These are phyloP conservation scores for Lepidurus apus DNA, from an alignment of 1,140 invertebrate genomes.

Conservation along the genomic window DNA sequence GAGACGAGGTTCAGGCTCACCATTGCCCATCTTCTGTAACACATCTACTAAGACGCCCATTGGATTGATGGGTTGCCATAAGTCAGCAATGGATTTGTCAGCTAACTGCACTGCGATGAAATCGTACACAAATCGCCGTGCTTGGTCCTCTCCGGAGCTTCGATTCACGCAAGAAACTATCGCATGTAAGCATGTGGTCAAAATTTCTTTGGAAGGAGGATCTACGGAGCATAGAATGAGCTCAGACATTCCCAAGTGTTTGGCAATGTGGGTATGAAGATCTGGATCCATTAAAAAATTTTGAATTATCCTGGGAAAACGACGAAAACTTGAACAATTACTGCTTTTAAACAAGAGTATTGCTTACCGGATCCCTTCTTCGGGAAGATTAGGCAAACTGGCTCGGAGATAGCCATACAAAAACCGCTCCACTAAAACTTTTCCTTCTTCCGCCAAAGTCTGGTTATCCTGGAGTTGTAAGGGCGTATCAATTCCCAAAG, in stretches of 20 bases:
- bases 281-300: slow-evolving; percentile 61
- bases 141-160: slow-evolving; percentile 55
- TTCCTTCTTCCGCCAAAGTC: slow-evolving; percentile 61
- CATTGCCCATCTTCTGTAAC: slow-evolving; percentile 50
- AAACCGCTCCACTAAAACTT: slow-evolving; percentile 53
- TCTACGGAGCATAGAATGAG: slow-evolving; percentile 68
- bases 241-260: slow-evolving; percentile 71
- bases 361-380: slow-evolving; percentile 56
- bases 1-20: slow-evolving; percentile 66
- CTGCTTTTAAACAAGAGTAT: neutral
- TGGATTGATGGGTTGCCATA: slow-evolving; percentile 74
- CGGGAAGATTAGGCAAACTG: slow-evolving; percentile 64
- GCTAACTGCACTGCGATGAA: slow-evolving; percentile 75
- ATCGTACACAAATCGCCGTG: slow-evolving; percentile 74
- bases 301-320: slow-evolving; percentile 51
- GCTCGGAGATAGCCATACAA: slow-evolving; percentile 55
- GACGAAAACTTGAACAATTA: slow-evolving; percentile 29
- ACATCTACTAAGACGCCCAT: slow-evolving; percentile 60
- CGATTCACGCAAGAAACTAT: slow-evolving; percentile 68
- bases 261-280: slow-evolving; percentile 61
- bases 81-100: slow-evolving; percentile 71
- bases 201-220: slow-evolving; percentile 59
- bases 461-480: slow-evolving; percentile 60
- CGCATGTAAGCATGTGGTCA: slow-evolving; percentile 74
- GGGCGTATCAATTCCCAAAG: slow-evolving; percentile 60